Percentiles rank a stretch among this genome's conserved stretches.
Evolutionary conservation across 2,888 invertebrate species (phyloP).

Genomic region (Drosophila nr. perissopoda): DNA sequence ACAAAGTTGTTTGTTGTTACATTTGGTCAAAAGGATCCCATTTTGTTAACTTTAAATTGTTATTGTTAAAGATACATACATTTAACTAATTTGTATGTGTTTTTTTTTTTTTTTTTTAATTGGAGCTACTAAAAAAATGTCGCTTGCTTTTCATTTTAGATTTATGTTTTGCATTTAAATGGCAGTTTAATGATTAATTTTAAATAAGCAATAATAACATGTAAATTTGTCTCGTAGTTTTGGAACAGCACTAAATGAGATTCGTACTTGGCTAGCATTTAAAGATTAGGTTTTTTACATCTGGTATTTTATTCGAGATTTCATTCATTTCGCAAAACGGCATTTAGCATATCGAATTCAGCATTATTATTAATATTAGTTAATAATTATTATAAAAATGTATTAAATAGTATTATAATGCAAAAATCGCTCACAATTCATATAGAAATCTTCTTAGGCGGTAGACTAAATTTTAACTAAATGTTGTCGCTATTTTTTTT

Average conservation of each 20-base stretch:
- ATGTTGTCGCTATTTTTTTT: slow-evolving; percentile 24
- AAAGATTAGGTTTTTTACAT: slow-evolving; percentile 18
- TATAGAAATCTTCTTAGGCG: slow-evolving; percentile 52
- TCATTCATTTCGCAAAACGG: slow-evolving; percentile 29
- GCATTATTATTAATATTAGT: slow-evolving; percentile 25
- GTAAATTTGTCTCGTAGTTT: slow-evolving; percentile 63
- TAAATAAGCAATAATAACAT: slow-evolving; percentile 61
- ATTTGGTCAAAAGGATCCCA: slow-evolving; percentile 37
- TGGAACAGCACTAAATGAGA: slow-evolving; percentile 60
- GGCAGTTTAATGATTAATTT: slow-evolving; percentile 65
- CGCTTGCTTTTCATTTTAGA: slow-evolving; percentile 13
- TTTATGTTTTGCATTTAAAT: slow-evolving; percentile 42
- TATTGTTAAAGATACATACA: neutral
- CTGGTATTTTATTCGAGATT: slow-evolving; percentile 26
- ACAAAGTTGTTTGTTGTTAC: slow-evolving; percentile 9
- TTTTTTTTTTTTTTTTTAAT: slow-evolving; percentile 8
- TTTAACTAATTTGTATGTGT: slow-evolving; percentile 4
- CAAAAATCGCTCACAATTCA: slow-evolving; percentile 59
- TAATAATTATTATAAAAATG: slow-evolving; percentile 21
- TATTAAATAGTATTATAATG: slow-evolving; percentile 43
- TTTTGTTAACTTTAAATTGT: slow-evolving; percentile 17
- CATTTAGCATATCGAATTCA: slow-evolving; percentile 36
- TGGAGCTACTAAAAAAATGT: slow-evolving; percentile 21
- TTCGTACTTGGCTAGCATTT: slow-evolving; percentile 58
- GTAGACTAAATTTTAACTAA: slow-evolving; percentile 40